Percentiles rank a stretch among this genome's conserved stretches.
Evolutionary conservation across 2,797 vertebrate genomes (phyloP).

Genomic region (Artibeus jamaicensis): DNA sequence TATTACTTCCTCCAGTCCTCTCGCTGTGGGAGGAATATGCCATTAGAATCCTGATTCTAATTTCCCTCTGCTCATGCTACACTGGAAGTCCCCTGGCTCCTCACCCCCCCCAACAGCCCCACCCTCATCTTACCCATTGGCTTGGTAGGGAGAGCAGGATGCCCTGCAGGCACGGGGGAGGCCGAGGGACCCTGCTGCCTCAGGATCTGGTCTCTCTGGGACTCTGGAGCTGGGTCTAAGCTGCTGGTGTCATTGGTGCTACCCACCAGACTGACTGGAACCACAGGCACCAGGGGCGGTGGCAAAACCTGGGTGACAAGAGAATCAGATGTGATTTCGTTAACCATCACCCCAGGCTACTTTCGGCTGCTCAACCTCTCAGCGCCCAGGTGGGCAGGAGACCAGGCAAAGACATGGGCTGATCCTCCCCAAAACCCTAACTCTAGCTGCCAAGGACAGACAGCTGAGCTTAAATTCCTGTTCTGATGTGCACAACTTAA

Average conservation of each 20-base stretch:
- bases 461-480: not conserved
- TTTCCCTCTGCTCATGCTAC: not conserved
- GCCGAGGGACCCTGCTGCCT: conserved; percentile 46
- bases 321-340: not conserved
- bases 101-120: not conserved
- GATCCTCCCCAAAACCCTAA: not conserved
- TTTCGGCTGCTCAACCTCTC: not conserved
- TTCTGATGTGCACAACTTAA: not conserved
- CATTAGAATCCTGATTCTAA: not conserved
- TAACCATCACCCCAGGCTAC: not conserved
- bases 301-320: conserved; percentile 62
- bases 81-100: not conserved
- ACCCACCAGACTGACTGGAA: conserved; percentile 57
- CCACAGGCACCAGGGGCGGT: conserved; percentile 56
- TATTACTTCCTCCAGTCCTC: not conserved
- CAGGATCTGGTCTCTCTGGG: conserved; percentile 39
- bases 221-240: not conserved
- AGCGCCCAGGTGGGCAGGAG: not conserved
- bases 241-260: not conserved
- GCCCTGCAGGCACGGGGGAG: not conserved
- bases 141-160: conserved; percentile 25
- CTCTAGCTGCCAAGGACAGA: not conserved
- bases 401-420: not conserved
- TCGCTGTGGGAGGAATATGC: not conserved
- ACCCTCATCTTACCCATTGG: conserved; percentile 53